Percentiles rank a stretch among this genome's conserved stretches.
Evolutionary conservation across 2,797 vertebrate species (phyloP).

Genomic region (Melanotaenia nigrans): DNA sequence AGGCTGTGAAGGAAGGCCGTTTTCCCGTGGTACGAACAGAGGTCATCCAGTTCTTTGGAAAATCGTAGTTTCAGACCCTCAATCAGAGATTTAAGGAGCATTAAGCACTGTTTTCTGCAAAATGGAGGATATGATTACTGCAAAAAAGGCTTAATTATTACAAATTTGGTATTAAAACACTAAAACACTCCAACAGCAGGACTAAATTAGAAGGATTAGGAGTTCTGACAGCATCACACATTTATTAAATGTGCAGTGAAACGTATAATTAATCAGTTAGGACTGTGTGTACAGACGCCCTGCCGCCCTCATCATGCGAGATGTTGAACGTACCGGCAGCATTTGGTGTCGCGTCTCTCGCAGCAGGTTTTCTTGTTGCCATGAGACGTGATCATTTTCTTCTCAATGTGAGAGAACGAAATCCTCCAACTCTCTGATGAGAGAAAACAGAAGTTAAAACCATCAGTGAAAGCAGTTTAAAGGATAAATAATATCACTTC

Average conservation of each 20-base stretch:
- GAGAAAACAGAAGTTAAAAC: not conserved
- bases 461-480: not conserved
- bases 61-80: slow-evolving; percentile 68
- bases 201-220: too few relatives aligned
- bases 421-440: slow-evolving; percentile 81
- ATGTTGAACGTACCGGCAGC: slow-evolving; percentile 78
- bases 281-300: too few relatives aligned
- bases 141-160: not conserved
- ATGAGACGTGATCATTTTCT: slow-evolving; percentile 80
- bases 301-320: too few relatives aligned
- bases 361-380: slow-evolving; percentile 84
- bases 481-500: too few relatives aligned
- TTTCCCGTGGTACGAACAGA: slow-evolving; percentile 79
- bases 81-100: slow-evolving; percentile 75
- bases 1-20: slow-evolving; percentile 75
- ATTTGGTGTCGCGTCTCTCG: slow-evolving; percentile 71
- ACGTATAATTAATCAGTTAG: too few relatives aligned
- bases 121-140: not conserved
- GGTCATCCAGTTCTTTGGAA: slow-evolving; percentile 60
- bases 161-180: too few relatives aligned
- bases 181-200: too few relatives aligned
- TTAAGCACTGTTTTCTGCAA: slow-evolving; percentile 68
- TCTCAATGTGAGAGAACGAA: slow-evolving; percentile 85
- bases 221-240: too few relatives aligned
- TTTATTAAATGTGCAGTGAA: too few relatives aligned